These are phyloP conservation scores for Hypocryptadius cinnamomeus DNA, from an alignment of 2,113 vertebrate genomes.

Conservation along the genomic window DNA sequence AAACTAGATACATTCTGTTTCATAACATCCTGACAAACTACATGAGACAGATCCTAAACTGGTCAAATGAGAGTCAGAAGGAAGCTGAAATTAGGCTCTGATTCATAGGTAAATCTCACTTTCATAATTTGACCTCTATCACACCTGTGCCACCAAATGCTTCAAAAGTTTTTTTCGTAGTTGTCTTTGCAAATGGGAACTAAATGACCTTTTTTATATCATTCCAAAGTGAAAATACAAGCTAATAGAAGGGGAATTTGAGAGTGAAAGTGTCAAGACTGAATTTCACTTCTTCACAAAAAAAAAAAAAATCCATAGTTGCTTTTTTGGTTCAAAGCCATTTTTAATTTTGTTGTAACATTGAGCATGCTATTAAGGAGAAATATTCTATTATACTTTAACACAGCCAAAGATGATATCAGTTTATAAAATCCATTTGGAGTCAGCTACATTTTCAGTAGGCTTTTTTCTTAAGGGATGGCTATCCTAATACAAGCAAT, in stretches of 20 bases:
- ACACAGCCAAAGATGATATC: conserved; percentile 23
- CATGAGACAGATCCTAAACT: neutral
- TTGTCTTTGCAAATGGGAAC: neutral
- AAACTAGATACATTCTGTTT: neutral
- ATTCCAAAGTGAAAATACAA: neutral
- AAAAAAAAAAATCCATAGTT: neutral
- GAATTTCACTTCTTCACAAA: neutral
- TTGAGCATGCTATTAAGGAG: neutral
- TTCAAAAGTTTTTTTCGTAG: neutral
- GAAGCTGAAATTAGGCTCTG: neutral
- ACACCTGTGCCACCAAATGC: neutral
- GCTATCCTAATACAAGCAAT: neutral
- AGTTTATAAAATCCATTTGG: neutral
- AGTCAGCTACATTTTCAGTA: conserved; percentile 16
- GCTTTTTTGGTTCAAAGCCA: conserved; percentile 8
- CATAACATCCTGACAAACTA: neutral
- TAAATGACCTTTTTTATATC: neutral
- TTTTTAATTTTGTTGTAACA: neutral
- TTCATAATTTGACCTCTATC: neutral
- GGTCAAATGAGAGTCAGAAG: neutral
- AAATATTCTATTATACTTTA: neutral
- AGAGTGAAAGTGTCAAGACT: neutral
- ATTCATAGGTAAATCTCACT: neutral
- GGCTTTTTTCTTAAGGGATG: neutral
- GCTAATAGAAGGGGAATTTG: neutral